phyloP scores from a whole-genome alignment of 2,888 invertebrate genomes.

The Brenthis ino region DNA sequence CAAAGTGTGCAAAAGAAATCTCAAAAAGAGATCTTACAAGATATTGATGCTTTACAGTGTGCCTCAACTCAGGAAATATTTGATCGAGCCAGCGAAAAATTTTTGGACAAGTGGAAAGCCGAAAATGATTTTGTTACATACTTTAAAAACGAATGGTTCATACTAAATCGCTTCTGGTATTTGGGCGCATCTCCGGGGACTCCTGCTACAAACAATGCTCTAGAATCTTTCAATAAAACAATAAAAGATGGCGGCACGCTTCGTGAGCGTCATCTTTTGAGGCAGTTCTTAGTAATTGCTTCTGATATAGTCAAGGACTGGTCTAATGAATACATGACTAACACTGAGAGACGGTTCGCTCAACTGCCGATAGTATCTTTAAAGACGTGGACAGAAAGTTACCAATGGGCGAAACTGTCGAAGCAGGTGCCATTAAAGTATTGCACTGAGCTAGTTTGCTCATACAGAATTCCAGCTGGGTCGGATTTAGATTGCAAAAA shows the following conservation, averaged over 20 bases:
- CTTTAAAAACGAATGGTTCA: constrained; percentile 34
- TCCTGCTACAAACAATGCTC: constrained; percentile 37
- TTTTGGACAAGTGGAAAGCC: constrained; percentile 40
- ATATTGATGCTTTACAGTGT: constrained; percentile 41
- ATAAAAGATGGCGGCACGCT: constrained; percentile 36
- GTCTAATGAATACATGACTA: constrained; percentile 28
- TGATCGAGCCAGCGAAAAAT: constrained; percentile 41
- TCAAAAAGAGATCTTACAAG: constrained; percentile 38
- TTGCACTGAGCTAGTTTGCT: not conserved
- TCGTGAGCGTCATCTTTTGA: constrained; percentile 37
- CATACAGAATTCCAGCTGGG: no score
- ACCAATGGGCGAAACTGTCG: constrained; percentile 39
- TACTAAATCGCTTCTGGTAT: constrained; percentile 37
- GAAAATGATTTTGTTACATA: constrained; percentile 30
- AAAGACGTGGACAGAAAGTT: constrained; percentile 39
- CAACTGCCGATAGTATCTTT: constrained; percentile 28
- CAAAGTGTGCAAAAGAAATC: constrained; percentile 34
- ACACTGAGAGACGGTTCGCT: constrained; percentile 20
- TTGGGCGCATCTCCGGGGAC: constrained; percentile 33
- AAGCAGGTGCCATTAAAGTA: constrained; percentile 25
- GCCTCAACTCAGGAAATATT: constrained; percentile 41
- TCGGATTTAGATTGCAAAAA: no score
- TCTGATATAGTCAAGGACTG: constrained; percentile 39
- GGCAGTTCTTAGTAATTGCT: constrained; percentile 39
- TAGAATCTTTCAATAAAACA: constrained; percentile 25